A percentile compares a stretch with the other conserved stretches of the same genome.
Conservation (phyloP, 2,797 vertebrate species). For the Melanotaenia boesemani region DNA sequence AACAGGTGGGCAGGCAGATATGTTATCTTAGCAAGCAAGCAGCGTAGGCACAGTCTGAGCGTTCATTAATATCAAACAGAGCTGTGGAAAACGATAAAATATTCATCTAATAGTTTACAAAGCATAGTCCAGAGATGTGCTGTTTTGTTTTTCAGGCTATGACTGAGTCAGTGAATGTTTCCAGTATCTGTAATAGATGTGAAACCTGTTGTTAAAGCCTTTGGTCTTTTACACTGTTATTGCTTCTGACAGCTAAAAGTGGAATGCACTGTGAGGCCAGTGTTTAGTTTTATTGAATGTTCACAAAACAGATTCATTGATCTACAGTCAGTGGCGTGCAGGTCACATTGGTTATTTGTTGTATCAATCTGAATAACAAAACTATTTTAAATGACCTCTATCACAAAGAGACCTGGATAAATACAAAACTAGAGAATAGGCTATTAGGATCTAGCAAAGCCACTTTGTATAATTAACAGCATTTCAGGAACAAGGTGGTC, state of each 20-base stretch:
- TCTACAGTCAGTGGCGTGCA: slow-evolving; percentile 21
- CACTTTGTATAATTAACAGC: slow-evolving; percentile 39
- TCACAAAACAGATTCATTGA: slow-evolving; percentile 31
- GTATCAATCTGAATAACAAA: slow-evolving; percentile 19
- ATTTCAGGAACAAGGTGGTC: slow-evolving; percentile 35
- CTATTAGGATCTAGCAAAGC: slow-evolving; percentile 20
- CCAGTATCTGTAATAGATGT: slow-evolving; percentile 29
- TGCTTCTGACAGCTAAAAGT: slow-evolving; percentile 19
- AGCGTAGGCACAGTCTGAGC: slow-evolving; percentile 41
- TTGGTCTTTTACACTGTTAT: slow-evolving; percentile 20
- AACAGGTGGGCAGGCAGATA: slow-evolving; percentile 54
- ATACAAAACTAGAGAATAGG: slow-evolving; percentile 5
- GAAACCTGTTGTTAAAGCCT: slow-evolving; percentile 14
- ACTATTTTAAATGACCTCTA: slow-evolving; percentile 3
- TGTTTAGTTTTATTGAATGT: slow-evolving; percentile 17
- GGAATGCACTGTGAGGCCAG: neutral
- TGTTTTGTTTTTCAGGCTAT: slow-evolving; percentile 46
- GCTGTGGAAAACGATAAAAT: slow-evolving; percentile 56
- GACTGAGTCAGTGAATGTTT: slow-evolving; percentile 35
- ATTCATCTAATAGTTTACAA: slow-evolving; percentile 48
- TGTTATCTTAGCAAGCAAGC: slow-evolving; percentile 52
- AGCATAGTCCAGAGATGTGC: slow-evolving; percentile 19
- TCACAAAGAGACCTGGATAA: slow-evolving; percentile 17
- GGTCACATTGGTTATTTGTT: slow-evolving; percentile 25
- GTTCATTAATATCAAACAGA: slow-evolving; percentile 70